phyloP scores from a whole-genome alignment of 2,797 vertebrate species.

The Molossus alvarezi region DNA sequence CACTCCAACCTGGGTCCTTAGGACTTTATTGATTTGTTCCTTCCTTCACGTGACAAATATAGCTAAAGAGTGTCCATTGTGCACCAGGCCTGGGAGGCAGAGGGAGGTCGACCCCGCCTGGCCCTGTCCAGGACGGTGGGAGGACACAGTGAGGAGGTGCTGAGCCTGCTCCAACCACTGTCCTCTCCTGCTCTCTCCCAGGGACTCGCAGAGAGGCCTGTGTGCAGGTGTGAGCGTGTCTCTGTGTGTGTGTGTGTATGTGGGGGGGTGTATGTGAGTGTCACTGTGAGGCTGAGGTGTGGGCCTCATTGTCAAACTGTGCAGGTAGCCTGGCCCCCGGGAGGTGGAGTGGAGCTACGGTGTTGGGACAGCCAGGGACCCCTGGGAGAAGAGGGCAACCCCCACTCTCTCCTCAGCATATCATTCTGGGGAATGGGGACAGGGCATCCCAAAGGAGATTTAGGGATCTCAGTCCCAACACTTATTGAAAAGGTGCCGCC shows the following conservation, averaged over 20 bases:
- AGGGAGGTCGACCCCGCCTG: neutral
- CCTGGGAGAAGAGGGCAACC: neutral
- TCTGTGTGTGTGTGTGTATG: neutral
- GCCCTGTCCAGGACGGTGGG: neutral
- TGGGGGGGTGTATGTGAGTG: neutral
- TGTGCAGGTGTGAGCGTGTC: neutral
- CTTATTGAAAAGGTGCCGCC: neutral
- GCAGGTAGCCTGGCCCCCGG: neutral
- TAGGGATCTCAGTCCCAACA: neutral
- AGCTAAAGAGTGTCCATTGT: neutral
- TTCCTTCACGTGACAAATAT: constrained; percentile 19
- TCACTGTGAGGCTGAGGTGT: neutral
- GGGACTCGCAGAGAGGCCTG: accelerated
- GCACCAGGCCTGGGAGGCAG: neutral
- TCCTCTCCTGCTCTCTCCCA: neutral
- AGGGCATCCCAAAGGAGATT: neutral
- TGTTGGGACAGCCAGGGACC: neutral
- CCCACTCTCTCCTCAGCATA: neutral
- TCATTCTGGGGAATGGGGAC: neutral
- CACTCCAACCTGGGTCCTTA: neutral
- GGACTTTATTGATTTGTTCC: neutral
- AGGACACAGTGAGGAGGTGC: neutral
- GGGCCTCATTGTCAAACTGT: neutral
- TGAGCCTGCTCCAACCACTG: neutral
- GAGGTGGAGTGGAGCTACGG: neutral